Percentiles rank a stretch among this genome's conserved stretches.
Conservation (phyloP, 2,888 invertebrate species). For the Megaustenia siamemsis region DNA sequence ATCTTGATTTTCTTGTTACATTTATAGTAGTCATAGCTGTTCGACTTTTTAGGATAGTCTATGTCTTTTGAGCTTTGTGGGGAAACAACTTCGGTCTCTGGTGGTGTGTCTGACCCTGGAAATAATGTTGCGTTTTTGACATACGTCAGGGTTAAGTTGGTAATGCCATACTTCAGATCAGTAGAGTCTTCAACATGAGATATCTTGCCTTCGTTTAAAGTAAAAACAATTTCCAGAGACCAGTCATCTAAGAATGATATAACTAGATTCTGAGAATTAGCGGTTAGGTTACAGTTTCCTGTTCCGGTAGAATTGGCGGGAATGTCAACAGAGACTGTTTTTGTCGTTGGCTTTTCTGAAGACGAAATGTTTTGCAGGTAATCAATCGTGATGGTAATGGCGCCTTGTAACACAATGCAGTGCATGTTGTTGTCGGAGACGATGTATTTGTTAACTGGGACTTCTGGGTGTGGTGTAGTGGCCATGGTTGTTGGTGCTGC, state of each 20-base stretch:
- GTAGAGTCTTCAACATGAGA: not conserved
- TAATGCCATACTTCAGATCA: constrained; percentile 4
- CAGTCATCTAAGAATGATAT: constrained; percentile 40
- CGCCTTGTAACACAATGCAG: constrained; percentile 19
- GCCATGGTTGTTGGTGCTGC: not conserved
- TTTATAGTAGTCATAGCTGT: not conserved
- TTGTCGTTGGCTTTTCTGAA: not conserved
- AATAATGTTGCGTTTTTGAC: not conserved
- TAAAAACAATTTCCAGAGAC: constrained; percentile 27
- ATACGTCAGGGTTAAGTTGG: not conserved
- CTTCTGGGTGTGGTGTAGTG: not conserved
- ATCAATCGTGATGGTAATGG: not conserved
- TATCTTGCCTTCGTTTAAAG: not conserved
- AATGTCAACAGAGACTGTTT: constrained; percentile 1
- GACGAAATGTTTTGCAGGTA: not conserved
- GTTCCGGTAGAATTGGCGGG: not conserved
- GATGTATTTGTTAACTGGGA: not conserved
- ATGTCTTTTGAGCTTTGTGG: not conserved
- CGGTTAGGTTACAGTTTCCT: constrained; percentile 27
- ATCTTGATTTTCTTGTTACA: not conserved
- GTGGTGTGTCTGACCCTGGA: not conserved
- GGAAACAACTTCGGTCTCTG: not conserved
- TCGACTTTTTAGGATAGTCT: not conserved
- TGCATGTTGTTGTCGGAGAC: constrained; percentile 20
- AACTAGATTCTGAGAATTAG: not conserved